A percentile compares a stretch with the other conserved stretches of the same genome.
Evolutionary conservation across 2,113 vertebrate genomes (phyloP).

Genomic region (Corydoras sp.): DNA sequence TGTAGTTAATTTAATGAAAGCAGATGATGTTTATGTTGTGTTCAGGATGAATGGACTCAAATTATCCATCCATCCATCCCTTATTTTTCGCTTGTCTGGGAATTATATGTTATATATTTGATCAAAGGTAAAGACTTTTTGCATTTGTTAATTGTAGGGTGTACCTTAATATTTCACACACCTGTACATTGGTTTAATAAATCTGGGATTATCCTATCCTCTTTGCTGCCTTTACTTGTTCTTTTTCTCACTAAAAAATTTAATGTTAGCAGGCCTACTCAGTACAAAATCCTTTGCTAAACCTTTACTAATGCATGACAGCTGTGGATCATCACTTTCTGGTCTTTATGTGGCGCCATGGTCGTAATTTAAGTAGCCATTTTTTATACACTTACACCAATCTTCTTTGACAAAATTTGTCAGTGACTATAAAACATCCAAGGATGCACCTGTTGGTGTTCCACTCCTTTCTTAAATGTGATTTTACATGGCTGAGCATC

Average conservation of each 20-base stretch:
- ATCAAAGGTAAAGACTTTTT: too few relatives aligned
- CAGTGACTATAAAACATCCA: conserved; percentile 12
- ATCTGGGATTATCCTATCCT: neutral
- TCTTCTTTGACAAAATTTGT: conserved; percentile 38
- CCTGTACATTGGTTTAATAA: neutral
- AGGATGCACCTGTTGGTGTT: conserved; percentile 23
- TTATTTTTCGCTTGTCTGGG: too few relatives aligned
- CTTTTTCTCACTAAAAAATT: conserved; percentile 7
- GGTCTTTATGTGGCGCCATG: conserved; percentile 11
- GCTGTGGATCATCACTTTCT: conserved; percentile 41
- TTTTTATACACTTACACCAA: conserved; percentile 44
- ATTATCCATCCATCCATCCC: too few relatives aligned
- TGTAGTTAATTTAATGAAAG: too few relatives aligned
- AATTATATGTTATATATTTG: too few relatives aligned
- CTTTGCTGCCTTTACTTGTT: neutral
- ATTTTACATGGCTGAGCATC: neutral
- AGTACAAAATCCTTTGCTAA: neutral
- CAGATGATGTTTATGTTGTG: too few relatives aligned
- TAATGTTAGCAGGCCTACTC: conserved; percentile 1
- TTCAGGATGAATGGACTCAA: too few relatives aligned
- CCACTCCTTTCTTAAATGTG: neutral
- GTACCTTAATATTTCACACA: too few relatives aligned
- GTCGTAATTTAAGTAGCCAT: conserved; percentile 43
- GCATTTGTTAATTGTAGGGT: too few relatives aligned
- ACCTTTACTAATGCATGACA: conserved; percentile 38